These are phyloP conservation scores for Choreutis nemorana DNA, from an alignment of 2,888 invertebrate species.

Conservation along the genomic window DNA sequence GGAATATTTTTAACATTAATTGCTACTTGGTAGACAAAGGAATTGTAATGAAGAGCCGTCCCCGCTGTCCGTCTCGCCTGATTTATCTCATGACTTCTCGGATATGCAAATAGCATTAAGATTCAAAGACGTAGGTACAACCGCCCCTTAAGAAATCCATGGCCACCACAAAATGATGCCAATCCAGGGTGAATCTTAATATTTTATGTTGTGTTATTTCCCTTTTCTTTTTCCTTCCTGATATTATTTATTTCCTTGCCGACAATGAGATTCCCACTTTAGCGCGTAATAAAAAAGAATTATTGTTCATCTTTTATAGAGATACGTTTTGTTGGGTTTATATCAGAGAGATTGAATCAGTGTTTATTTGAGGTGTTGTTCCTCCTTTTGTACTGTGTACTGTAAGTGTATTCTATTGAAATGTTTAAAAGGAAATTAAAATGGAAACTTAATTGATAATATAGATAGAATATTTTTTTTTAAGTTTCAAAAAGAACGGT, in stretches of 20 bases:
- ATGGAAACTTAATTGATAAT: too few species aligned
- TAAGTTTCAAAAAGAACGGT: too few species aligned
- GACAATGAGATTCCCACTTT: constrained; percentile 66
- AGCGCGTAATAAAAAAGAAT: constrained; percentile 64
- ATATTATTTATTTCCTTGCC: constrained; percentile 63
- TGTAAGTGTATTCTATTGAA: too few species aligned
- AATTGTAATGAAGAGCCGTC: constrained; percentile 52
- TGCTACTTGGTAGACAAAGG: constrained; percentile 52
- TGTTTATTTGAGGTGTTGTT: constrained; percentile 31
- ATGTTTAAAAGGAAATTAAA: too few species aligned
- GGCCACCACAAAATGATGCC: constrained; percentile 61
- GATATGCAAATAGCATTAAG: constrained; percentile 66
- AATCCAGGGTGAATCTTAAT: constrained; percentile 65
- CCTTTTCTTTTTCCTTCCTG: constrained; percentile 59
- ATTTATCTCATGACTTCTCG: constrained; percentile 66
- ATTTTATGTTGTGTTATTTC: constrained; percentile 66
- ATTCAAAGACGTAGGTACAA: constrained; percentile 59
- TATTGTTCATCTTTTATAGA: constrained; percentile 64
- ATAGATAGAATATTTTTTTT: constrained; percentile 2
- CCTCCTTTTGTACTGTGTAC: constrained; percentile 1
- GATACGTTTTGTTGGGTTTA: constrained; percentile 53
- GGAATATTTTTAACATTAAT: constrained; percentile 38
- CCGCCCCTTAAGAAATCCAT: constrained; percentile 49
- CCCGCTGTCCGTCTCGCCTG: constrained; percentile 60
- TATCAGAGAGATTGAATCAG: constrained; percentile 48